Conservation (phyloP, 2,888 invertebrate species). For the Polylopha cassiicola region DNA sequence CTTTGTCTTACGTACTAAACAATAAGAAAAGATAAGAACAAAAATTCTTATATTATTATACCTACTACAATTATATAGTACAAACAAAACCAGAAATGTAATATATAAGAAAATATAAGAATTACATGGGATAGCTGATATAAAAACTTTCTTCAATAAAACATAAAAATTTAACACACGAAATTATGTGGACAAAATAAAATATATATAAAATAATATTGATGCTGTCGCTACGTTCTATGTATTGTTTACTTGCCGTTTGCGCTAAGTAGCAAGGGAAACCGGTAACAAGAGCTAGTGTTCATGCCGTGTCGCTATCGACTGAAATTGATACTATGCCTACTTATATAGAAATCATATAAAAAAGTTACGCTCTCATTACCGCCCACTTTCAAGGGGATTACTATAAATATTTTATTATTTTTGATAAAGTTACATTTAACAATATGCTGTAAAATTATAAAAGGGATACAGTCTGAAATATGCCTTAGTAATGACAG, state of each 20-base stretch:
- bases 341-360: slow-evolving; percentile 6
- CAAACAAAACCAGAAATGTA: too few relatives aligned
- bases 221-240: slow-evolving; percentile 32
- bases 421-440: not conserved
- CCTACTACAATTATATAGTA: too few relatives aligned
- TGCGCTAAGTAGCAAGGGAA: slow-evolving; percentile 27
- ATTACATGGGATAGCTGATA: too few relatives aligned
- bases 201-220: too few relatives aligned
- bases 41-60: too few relatives aligned
- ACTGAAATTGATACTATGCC: slow-evolving; percentile 13
- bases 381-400: slow-evolving; percentile 1
- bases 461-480: slow-evolving; percentile 10
- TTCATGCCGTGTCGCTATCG: slow-evolving; percentile 21
- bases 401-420: not conserved
- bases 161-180: too few relatives aligned
- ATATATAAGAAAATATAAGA: too few relatives aligned
- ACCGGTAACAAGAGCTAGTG: slow-evolving; percentile 33
- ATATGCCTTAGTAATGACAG: slow-evolving; percentile 9
- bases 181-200: too few relatives aligned
- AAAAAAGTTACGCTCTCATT: slow-evolving; percentile 14
- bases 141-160: too few relatives aligned
- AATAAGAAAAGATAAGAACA: too few relatives aligned
- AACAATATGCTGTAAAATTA: too few relatives aligned
- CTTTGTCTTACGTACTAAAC: too few relatives aligned
- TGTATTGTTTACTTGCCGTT: slow-evolving; percentile 39